These are phyloP conservation scores for Solenodon paradoxus DNA, from an alignment of 2,113 vertebrate genomes.

Conservation along the genomic window DNA sequence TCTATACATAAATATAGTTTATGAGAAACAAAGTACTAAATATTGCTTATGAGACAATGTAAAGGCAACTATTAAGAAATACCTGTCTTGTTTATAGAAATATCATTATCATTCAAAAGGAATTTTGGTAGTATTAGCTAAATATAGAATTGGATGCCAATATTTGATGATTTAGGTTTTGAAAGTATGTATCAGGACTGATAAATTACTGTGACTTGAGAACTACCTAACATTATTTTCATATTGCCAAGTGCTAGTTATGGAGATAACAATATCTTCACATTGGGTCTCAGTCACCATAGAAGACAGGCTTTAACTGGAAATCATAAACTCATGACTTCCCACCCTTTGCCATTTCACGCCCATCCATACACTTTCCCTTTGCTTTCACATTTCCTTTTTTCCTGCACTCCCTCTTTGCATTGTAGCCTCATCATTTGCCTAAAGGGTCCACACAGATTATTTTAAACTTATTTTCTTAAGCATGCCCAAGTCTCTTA, in stretches of 20 bases:
- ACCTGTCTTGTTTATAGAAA: not conserved
- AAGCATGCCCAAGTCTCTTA: not conserved
- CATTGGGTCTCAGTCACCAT: not conserved
- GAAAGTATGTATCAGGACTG: not conserved
- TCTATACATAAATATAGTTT: not conserved
- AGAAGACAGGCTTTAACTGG: not conserved
- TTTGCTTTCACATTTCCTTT: too few relatives aligned
- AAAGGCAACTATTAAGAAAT: not conserved
- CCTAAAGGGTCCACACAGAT: not conserved
- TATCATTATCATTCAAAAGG: not conserved
- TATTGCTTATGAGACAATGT: not conserved
- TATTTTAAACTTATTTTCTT: not conserved
- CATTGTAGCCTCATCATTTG: not conserved
- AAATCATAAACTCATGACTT: not conserved
- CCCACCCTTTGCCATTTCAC: not conserved
- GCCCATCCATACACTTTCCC: not conserved
- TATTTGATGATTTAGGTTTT: not conserved
- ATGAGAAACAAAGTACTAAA: not conserved
- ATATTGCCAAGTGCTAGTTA: not conserved
- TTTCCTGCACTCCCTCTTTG: not conserved
- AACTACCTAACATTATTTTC: not conserved
- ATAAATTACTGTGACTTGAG: not conserved
- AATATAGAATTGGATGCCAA: not conserved
- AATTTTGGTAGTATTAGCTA: not conserved
- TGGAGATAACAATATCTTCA: not conserved